Percentiles rank a stretch among this genome's conserved stretches.
phyloP scores from a whole-genome alignment of 2,797 vertebrate species.

The Melanogrammus aeglefinus region DNA sequence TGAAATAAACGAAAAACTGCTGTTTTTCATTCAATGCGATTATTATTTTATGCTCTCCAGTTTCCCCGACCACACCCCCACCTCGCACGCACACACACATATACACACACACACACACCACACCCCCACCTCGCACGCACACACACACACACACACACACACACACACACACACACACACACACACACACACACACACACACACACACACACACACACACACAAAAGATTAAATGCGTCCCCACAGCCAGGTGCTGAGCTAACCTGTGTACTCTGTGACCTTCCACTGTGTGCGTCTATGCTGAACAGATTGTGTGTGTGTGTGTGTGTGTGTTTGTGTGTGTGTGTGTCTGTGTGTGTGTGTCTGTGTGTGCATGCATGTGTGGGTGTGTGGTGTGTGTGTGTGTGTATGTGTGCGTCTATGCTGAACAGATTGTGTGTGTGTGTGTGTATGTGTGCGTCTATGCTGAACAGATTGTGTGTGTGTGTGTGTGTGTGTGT shows the following conservation, averaged over 20 bases:
- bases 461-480: slow-evolving; percentile 13
- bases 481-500: slow-evolving; percentile 11
- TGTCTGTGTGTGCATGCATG: too few species aligned
- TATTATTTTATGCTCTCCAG: not conserved
- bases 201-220: slow-evolving; percentile 6
- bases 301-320: slow-evolving; percentile 17
- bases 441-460: slow-evolving; percentile 10
- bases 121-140: not conserved
- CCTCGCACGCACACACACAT: not conserved
- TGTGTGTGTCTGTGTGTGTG: slow-evolving; percentile 6
- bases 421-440: slow-evolving; percentile 15
- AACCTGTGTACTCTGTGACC: slow-evolving; percentile 21
- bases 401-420: slow-evolving; percentile 11
- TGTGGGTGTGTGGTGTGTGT: slow-evolving; percentile 3
- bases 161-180: not conserved
- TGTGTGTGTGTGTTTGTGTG: not conserved
- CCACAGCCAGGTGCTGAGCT: slow-evolving; percentile 20
- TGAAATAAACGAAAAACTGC: not conserved
- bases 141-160: not conserved
- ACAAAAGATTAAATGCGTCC: not conserved
- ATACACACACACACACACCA: not conserved
- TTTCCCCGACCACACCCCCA: not conserved
- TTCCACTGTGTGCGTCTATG: not conserved
- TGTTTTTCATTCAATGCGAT: slow-evolving; percentile 1
- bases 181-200: not conserved